phyloP scores from a whole-genome alignment of 2,888 invertebrate species.

The Automeris io region DNA sequence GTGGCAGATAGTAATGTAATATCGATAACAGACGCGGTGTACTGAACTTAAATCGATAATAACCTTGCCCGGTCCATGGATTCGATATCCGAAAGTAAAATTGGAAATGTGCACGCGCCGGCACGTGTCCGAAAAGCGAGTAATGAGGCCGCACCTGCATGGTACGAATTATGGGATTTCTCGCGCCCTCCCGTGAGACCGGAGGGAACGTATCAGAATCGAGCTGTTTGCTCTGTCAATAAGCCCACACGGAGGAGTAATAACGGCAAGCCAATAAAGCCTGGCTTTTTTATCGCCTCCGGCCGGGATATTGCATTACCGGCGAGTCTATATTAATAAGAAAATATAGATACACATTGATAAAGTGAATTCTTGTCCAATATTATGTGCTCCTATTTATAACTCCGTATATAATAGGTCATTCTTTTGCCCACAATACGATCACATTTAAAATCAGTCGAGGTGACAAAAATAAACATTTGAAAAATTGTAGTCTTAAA shows the following conservation, averaged over 20 bases:
- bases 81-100: constrained; percentile 43
- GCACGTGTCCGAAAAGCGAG: constrained; percentile 66
- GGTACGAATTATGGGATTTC: constrained; percentile 72
- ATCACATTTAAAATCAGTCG: too few species aligned
- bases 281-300: constrained; percentile 27
- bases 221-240: constrained; percentile 65
- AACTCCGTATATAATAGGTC: too few species aligned
- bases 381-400: too few species aligned
- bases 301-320: constrained; percentile 34
- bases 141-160: constrained; percentile 75
- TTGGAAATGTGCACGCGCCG: constrained; percentile 51
- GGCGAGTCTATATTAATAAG: constrained; percentile 23
- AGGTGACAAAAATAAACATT: too few species aligned
- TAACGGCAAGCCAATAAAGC: constrained; percentile 47
- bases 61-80: constrained; percentile 43
- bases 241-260: constrained; percentile 42
- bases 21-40: too few species aligned
- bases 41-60: too few species aligned
- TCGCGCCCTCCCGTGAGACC: constrained; percentile 76
- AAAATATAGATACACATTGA: too few species aligned
- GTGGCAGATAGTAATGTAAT: too few species aligned
- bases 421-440: too few species aligned
- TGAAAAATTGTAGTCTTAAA: too few species aligned
- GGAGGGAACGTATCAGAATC: constrained; percentile 38
- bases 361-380: too few species aligned